These are phyloP conservation scores for Oryzias dopingdopingensis DNA, from an alignment of 2,797 vertebrate genomes.

Conservation along the genomic window DNA sequence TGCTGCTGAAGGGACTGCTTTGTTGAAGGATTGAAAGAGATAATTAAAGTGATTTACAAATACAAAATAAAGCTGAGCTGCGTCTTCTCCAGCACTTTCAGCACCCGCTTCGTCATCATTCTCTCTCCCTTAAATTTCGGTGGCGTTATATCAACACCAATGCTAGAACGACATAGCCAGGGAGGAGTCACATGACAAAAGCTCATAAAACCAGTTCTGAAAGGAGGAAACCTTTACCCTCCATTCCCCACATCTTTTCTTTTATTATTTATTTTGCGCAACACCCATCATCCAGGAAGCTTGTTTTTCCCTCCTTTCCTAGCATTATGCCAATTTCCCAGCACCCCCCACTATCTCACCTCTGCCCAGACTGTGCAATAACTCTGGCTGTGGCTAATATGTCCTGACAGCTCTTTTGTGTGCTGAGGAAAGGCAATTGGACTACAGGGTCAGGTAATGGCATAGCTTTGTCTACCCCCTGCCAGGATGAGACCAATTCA, in stretches of 20 bases:
- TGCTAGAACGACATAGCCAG: slow-evolving; percentile 15
- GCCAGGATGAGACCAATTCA: slow-evolving; percentile 59
- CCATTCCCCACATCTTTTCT: slow-evolving; percentile 5
- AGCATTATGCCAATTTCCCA: slow-evolving; percentile 10
- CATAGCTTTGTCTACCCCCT: slow-evolving; percentile 57
- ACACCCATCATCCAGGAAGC: background rate
- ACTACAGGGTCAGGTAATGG: slow-evolving; percentile 58
- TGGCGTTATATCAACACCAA: slow-evolving; percentile 28
- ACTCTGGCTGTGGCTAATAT: slow-evolving; percentile 61
- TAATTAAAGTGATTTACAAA: too few species aligned
- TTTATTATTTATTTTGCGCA: slow-evolving; percentile 18
- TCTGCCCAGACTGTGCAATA: slow-evolving; percentile 55
- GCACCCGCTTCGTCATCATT: too few species aligned
- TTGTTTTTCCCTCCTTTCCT: background rate
- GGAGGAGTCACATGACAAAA: slow-evolving; percentile 52
- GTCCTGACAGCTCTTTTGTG: slow-evolving; percentile 66
- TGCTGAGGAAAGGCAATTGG: slow-evolving; percentile 53
- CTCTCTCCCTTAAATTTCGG: slow-evolving; percentile 15
- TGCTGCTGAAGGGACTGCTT: background rate
- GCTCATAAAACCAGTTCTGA: slow-evolving; percentile 21
- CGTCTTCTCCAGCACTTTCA: too few species aligned
- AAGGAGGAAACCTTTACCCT: slow-evolving; percentile 14
- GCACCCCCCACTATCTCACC: slow-evolving; percentile 40
- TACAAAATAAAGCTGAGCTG: too few species aligned
- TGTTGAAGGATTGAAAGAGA: background rate